A percentile compares a stretch with the other conserved stretches of the same genome.
Evolutionary conservation across 1,140 invertebrate species (phyloP).

Genomic region (Danaus plexippus): DNA sequence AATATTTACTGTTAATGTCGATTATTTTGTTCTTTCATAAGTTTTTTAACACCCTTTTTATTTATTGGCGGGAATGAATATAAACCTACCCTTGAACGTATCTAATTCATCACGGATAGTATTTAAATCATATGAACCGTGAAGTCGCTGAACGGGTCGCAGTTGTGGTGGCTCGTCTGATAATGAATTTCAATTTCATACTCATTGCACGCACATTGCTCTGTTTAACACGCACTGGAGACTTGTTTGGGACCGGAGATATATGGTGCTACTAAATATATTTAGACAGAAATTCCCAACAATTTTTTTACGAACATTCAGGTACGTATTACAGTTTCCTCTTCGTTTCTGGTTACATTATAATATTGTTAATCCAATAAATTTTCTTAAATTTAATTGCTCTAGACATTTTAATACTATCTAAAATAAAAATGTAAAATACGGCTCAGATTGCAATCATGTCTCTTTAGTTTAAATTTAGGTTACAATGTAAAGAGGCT

Average conservation of each 20-base stretch:
- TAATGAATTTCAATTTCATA: conserved; percentile 71
- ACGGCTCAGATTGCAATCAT: too few relatives aligned
- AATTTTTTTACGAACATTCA: not conserved
- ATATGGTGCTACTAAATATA: not conserved
- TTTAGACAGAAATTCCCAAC: not conserved
- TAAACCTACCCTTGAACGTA: too few relatives aligned
- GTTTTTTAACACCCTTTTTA: too few relatives aligned
- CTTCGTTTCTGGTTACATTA: not conserved
- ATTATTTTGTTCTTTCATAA: too few relatives aligned
- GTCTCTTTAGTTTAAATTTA: too few relatives aligned
- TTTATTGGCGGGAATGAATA: too few relatives aligned
- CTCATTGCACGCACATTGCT: conserved; percentile 44
- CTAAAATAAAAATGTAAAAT: too few relatives aligned
- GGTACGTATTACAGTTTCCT: not conserved
- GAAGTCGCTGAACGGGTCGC: conserved; percentile 29
- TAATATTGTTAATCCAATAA: not conserved
- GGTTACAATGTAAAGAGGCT: too few relatives aligned
- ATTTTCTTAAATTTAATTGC: not conserved
- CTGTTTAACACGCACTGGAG: conserved; percentile 23
- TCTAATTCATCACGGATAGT: too few relatives aligned
- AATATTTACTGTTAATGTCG: too few relatives aligned
- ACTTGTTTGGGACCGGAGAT: conserved; percentile 15
- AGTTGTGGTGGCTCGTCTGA: conserved; percentile 56
- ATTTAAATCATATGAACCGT: conserved; percentile 18
- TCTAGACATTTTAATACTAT: too few relatives aligned